Percentiles rank a stretch among this genome's conserved stretches.
Conservation (phyloP, 2,888 invertebrate genomes). For the Ormyrus pomaceus region DNA sequence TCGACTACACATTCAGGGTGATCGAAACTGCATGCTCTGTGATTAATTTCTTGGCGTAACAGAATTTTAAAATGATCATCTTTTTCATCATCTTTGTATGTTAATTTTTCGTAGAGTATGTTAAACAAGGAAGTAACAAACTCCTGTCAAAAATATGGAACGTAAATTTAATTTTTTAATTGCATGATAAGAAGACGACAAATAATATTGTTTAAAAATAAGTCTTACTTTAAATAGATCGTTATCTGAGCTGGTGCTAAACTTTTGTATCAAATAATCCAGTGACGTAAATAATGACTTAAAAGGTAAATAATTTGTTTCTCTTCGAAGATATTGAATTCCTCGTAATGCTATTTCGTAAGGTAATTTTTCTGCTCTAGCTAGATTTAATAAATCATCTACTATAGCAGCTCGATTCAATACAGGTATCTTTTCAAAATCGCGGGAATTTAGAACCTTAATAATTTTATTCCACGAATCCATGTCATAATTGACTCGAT, state of each 20-base stretch:
- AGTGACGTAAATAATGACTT: conserved; percentile 79
- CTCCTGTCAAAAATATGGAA: conserved; percentile 56
- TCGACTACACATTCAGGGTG: conserved; percentile 77
- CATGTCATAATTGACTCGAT: conserved; percentile 80
- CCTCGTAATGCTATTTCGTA: conserved; percentile 79
- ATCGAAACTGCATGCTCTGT: conserved; percentile 79
- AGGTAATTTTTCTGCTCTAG: conserved; percentile 77
- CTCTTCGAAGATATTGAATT: conserved; percentile 78
- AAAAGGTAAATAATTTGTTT: conserved; percentile 84
- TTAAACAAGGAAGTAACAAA: conserved; percentile 70
- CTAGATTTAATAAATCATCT: conserved; percentile 81
- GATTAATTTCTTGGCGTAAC: conserved; percentile 78
- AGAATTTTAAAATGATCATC: conserved; percentile 78
- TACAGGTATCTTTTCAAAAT: conserved; percentile 78
- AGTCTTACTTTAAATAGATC: conserved; percentile 58
- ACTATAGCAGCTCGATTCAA: conserved; percentile 84
- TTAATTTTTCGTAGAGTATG: conserved; percentile 76
- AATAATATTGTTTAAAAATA: neutral
- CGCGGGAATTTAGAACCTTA: conserved; percentile 74
- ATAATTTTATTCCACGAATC: conserved; percentile 79
- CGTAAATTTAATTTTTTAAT: neutral
- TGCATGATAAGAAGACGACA: neutral
- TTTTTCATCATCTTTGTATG: conserved; percentile 75
- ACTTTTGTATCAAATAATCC: conserved; percentile 69
- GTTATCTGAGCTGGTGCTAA: conserved; percentile 59